These are phyloP conservation scores for Sturnus vulgaris DNA, from an alignment of 2,113 vertebrate genomes.

Conservation along the genomic window DNA sequence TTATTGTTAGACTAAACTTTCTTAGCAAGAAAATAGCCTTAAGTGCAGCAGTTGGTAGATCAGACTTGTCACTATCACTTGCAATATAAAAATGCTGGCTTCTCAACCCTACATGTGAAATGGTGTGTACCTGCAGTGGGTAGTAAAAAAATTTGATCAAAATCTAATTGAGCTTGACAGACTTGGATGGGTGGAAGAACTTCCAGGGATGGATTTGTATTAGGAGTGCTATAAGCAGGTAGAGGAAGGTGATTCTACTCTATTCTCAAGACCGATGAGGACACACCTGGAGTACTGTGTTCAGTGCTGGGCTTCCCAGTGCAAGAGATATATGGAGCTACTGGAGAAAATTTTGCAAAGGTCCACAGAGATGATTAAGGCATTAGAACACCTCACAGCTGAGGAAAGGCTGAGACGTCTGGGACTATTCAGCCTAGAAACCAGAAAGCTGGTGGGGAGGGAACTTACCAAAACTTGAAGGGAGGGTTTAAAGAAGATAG, in stretches of 20 bases:
- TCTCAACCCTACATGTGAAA: background rate
- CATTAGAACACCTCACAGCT: background rate
- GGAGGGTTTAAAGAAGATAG: background rate
- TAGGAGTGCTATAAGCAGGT: background rate
- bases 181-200: background rate
- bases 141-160: background rate
- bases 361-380: background rate
- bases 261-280: background rate
- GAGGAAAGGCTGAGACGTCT: background rate
- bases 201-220: background rate
- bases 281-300: background rate
- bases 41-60: background rate
- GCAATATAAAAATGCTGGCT: background rate
- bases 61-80: background rate
- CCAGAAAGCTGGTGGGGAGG: background rate
- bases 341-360: background rate
- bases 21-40: background rate
- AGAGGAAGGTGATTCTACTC: background rate
- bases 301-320: background rate
- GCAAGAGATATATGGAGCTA: background rate
- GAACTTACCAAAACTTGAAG: background rate
- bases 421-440: background rate
- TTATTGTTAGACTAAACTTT: background rate
- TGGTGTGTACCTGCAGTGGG: background rate
- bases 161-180: background rate